These are phyloP conservation scores for Galaxias olidus DNA, from an alignment of 2,797 vertebrate genomes.

Conservation along the genomic window DNA sequence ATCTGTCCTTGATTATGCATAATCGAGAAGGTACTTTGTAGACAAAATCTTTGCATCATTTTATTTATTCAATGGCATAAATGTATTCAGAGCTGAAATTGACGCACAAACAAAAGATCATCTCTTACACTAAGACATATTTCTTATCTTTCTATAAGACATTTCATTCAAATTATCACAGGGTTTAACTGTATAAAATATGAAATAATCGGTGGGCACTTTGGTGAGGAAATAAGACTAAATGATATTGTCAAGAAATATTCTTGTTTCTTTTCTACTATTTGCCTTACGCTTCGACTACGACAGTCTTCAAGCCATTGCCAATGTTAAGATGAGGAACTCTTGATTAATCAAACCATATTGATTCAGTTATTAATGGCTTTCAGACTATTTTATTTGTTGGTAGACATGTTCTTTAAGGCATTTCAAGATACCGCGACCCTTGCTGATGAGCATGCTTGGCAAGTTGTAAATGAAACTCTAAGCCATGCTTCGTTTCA, in stretches of 20 bases:
- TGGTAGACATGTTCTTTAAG: too few species aligned
- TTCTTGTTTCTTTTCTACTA: constrained; percentile 31
- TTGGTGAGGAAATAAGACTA: constrained; percentile 30
- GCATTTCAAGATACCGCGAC: too few species aligned
- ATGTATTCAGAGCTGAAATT: constrained; percentile 81
- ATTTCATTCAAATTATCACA: constrained; percentile 42
- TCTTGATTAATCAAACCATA: too few species aligned
- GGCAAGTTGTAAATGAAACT: too few species aligned
- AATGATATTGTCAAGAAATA: constrained; percentile 51
- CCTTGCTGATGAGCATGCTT: too few species aligned
- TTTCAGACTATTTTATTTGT: too few species aligned
- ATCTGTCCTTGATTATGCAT: constrained; percentile 40
- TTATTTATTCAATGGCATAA: constrained; percentile 65
- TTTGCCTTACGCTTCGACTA: constrained; percentile 49
- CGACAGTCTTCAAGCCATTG: constrained; percentile 2
- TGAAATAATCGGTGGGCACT: constrained; percentile 59
- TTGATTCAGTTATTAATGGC: too few species aligned
- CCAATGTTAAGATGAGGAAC: constrained; percentile 18
- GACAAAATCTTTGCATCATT: constrained; percentile 53
- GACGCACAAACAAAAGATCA: constrained; percentile 28
- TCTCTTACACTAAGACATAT: constrained; percentile 41
- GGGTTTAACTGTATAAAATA: constrained; percentile 53
- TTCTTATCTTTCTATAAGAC: constrained; percentile 42
- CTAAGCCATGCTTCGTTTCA: too few species aligned
- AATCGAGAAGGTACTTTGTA: constrained; percentile 37